These are phyloP conservation scores for Alcis repandata DNA, from an alignment of 2,888 invertebrate species.

Conservation along the genomic window DNA sequence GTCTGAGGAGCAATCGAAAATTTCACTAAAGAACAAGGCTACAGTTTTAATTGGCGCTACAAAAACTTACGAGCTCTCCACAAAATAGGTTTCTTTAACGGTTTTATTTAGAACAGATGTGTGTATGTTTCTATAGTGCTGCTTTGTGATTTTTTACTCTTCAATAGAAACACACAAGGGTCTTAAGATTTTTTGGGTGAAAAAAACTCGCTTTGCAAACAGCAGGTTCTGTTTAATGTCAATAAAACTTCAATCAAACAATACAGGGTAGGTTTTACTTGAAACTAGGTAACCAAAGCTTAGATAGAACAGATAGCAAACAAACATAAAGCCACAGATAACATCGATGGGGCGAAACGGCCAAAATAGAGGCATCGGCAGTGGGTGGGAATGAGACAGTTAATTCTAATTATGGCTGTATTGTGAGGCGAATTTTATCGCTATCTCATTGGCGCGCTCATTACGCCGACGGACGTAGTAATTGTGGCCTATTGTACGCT, in stretches of 20 bases:
- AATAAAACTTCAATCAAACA: neutral
- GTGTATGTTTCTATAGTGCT: slow-evolving; percentile 33
- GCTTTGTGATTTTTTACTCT: slow-evolving; percentile 31
- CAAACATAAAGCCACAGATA: slow-evolving; percentile 46
- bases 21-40: slow-evolving; percentile 69
- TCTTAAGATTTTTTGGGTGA: neutral
- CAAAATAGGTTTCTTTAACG: slow-evolving; percentile 39
- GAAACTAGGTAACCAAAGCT: slow-evolving; percentile 11
- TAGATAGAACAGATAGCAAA: slow-evolving; percentile 27
- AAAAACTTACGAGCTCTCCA: slow-evolving; percentile 60
- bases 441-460: slow-evolving; percentile 83
- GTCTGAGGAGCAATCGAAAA: slow-evolving; percentile 72
- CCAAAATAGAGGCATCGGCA: slow-evolving; percentile 73
- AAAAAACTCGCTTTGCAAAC: slow-evolving; percentile 3
- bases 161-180: neutral
- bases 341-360: slow-evolving; percentile 62
- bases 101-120: slow-evolving; percentile 53
- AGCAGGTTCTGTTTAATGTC: slow-evolving; percentile 11
- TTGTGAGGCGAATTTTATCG: slow-evolving; percentile 84
- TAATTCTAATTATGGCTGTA: slow-evolving; percentile 84
- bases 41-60: slow-evolving; percentile 73
- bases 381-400: slow-evolving; percentile 83
- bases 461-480: slow-evolving; percentile 68
- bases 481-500: slow-evolving; percentile 80
- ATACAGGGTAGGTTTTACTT: neutral